phyloP scores from a whole-genome alignment of 2,113 vertebrate genomes.

The Ranitomeya imitator region DNA sequence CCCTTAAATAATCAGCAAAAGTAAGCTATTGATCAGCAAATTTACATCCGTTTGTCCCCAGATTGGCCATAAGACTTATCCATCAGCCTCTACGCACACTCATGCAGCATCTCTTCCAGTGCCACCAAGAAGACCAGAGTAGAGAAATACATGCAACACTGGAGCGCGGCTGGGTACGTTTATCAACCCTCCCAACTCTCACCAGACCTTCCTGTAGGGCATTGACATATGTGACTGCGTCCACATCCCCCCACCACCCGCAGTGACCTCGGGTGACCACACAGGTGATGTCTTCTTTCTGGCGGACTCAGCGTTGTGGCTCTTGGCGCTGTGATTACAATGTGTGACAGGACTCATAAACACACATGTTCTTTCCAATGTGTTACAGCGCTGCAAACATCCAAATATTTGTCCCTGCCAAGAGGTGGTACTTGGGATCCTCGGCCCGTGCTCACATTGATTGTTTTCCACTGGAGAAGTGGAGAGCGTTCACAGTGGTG shows the following conservation, averaged over 20 bases:
- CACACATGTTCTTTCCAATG: conserved; percentile 49
- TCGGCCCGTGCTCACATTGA: background rate
- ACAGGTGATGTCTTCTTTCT: background rate
- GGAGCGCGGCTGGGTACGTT: no score
- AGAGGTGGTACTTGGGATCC: conserved; percentile 40
- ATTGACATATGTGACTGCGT: background rate
- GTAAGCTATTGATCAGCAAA: no score
- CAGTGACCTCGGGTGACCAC: background rate
- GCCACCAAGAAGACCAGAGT: no score
- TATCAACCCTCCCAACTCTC: no score
- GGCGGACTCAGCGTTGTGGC: background rate
- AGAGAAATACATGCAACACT: no score
- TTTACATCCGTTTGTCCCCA: no score
- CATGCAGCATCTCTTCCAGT: no score
- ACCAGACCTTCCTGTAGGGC: background rate
- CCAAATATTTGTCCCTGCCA: conserved; percentile 28
- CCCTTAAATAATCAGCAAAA: no score
- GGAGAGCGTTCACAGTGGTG: background rate
- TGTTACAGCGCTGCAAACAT: conserved; percentile 23
- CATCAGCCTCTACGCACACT: no score
- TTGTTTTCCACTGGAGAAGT: conserved; percentile 4
- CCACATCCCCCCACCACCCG: background rate
- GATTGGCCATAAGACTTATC: no score
- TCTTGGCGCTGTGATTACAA: conserved; percentile 23
- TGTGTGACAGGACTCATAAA: conserved; percentile 42